Evolutionary conservation across 23 tunicate genomes (phyloP), one percentile per base, ranked within the genome.

Genomic region (Styela clava): DNA sequence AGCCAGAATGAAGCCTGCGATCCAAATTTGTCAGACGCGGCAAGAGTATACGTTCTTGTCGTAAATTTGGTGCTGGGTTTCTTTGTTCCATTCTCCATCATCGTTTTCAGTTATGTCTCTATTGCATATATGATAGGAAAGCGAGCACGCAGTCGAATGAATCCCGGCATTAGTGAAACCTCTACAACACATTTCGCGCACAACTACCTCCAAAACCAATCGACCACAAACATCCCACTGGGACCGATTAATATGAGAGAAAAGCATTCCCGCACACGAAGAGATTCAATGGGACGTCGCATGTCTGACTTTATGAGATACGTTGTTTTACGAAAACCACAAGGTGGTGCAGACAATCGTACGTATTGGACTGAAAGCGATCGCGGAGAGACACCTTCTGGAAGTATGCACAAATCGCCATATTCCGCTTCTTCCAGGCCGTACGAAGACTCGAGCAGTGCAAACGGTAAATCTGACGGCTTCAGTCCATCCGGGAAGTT

Each of bases 251-350:
- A 76, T 22, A 28, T 52, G 32, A 24, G 81, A 44, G 81, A 76
- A 76, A 71, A 71, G 77, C 32, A 31, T 33, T 12, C 34, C 32
- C 68, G 63, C 35, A 78, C 27, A 27, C 79, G 25, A 69, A 34
- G 24, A n/a, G 33, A 19, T 74, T 76, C 81, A 16, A 65, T 76
- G 51, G 76, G 85, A 67, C 87, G 92, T 2, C 78, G 98, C 30
- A 88, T 87, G 93, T 93, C 98, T n/a, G 93, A 82, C 32, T 88
- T 93, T 62, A 34, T 93, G 34, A 65, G 83, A n/a, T 82, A 85
- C 63, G 70, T 91, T 36, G 79, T 79, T 2, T 2, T 76, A 44
- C 81, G 81, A 22, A 76, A 76, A 52, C 64, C 64, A 5, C 64
- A 76, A 52, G 68, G 37, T 24, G 87, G 90, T 2, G 63, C 52